These are phyloP conservation scores for Eublepharis macularius DNA, from an alignment of 2,113 vertebrate species.

Conservation along the genomic window DNA sequence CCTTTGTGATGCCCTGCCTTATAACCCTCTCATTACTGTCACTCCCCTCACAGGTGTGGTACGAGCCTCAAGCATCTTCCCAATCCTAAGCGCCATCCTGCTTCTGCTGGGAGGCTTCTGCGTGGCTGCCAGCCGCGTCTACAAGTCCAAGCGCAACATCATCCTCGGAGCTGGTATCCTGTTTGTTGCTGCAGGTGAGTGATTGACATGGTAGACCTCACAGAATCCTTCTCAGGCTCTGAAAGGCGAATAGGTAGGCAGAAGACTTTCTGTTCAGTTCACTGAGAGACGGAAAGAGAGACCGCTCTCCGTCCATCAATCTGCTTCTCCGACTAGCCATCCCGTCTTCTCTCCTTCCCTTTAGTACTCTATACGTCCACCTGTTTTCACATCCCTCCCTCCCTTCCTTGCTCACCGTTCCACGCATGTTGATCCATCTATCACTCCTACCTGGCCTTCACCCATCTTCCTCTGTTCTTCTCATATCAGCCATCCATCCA, in stretches of 20 bases:
- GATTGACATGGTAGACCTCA: neutral
- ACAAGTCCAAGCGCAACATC: conserved; percentile 92
- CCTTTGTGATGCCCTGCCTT: fast-evolving
- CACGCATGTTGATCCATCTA: no score
- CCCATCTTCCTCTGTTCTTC: neutral
- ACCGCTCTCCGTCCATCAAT: neutral
- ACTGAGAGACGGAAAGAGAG: neutral
- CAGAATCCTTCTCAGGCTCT: neutral
- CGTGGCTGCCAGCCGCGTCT: conserved; percentile 91
- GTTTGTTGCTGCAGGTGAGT: conserved; percentile 92
- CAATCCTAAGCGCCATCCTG: conserved; percentile 93
- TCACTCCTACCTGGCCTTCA: neutral
- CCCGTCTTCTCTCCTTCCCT: neutral
- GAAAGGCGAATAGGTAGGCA: neutral
- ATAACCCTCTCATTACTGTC: neutral
- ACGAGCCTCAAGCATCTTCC: conserved; percentile 95
- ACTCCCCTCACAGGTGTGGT: conserved; percentile 82
- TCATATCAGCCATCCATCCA: no score
- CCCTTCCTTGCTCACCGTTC: neutral
- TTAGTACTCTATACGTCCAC: neutral
- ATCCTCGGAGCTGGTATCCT: conserved; percentile 93
- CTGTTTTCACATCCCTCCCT: neutral
- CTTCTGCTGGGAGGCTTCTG: conserved; percentile 92
- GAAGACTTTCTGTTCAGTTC: neutral
- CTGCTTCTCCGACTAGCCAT: neutral